Evolutionary conservation across 23 tunicate genomes (phyloP), one percentile per base, ranked within the genome.

Genomic region (Botrylloides violaceus): DNA sequence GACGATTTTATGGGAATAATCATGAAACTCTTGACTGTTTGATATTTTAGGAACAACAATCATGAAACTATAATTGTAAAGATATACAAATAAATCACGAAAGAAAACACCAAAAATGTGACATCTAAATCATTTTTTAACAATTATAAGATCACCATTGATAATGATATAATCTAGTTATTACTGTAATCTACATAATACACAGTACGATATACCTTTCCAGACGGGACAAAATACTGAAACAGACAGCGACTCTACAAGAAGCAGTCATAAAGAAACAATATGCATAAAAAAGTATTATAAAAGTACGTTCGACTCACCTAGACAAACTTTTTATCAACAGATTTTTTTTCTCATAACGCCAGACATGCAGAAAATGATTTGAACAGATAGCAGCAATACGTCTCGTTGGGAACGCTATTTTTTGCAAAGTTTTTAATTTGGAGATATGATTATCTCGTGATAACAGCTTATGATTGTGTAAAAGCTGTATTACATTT

Each of bases 181-280:
- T n/a, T n/a, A n/a, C n/a, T n/a, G n/a, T n/a, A n/a, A n/a, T 43
- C 53, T 43, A 43, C 53, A 7, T 7, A 43, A 43, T 68, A 68
- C 74, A 68, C 74, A 68, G 74, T 68, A 68, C 74, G 74, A 37
- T 68, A 68, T 68, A 68, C 74, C 74, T 68, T 68, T 37, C 74
- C 74, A 68, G 74, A 68, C 74, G 74, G 74, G 58, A 68, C 56
- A 19, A 43, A 35, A 68, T 24, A 65, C 43, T 1, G 1, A 30
- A 23, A 63, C 7, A 37, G 20, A 35, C 20, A 78, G 75, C 29
- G 32, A 27, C 24, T 64, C 18, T 9, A 77, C 63, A 58, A 57
- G 6, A 50, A 63, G 35, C 32, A 31, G 32, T 4, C 32, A 31
- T 59, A 63, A 29, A 12, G 33, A 63, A 63, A 63, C 26, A 27